Conservation (phyloP, 2,888 invertebrate genomes). For the Caenorhabditis zanzibari region DNA sequence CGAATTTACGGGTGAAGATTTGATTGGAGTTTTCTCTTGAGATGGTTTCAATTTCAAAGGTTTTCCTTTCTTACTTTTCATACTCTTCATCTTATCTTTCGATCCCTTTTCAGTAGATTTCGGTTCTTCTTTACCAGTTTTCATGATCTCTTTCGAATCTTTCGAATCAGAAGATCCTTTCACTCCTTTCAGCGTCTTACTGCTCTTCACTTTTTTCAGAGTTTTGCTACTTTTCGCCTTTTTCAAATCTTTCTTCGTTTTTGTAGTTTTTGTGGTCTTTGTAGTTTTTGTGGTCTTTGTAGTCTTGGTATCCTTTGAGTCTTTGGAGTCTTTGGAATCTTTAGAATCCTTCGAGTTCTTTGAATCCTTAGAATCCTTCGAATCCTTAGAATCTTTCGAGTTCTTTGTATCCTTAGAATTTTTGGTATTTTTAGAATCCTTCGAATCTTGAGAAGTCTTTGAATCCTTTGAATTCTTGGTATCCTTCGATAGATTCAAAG, state of each 20-base stretch:
- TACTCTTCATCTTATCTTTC: constrained; percentile 7
- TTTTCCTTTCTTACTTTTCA: constrained; percentile 1
- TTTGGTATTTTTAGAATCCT: background rate
- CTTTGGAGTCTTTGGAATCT: background rate
- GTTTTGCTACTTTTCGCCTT: background rate
- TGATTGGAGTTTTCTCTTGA: constrained; percentile 5
- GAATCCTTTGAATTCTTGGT: constrained; percentile 17
- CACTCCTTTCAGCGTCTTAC: background rate
- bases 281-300: background rate
- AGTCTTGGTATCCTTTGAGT: background rate
- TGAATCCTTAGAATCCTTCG: background rate
- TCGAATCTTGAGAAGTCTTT: background rate
- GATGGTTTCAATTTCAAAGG: constrained; percentile 7
- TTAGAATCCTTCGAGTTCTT: background rate
- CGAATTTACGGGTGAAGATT: constrained; percentile 3
- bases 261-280: background rate
- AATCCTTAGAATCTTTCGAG: background rate
- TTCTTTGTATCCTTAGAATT: constrained; percentile 9
- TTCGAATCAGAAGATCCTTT: constrained; percentile 10
- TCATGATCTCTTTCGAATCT: background rate
- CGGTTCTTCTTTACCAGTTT: background rate
- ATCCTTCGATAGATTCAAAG: constrained; percentile 24
- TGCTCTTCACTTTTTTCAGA: background rate
- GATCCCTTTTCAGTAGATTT: background rate
- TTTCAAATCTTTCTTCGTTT: background rate